Conservation (phyloP, 2,888 invertebrate genomes). For the Ectemnius lituratus region DNA sequence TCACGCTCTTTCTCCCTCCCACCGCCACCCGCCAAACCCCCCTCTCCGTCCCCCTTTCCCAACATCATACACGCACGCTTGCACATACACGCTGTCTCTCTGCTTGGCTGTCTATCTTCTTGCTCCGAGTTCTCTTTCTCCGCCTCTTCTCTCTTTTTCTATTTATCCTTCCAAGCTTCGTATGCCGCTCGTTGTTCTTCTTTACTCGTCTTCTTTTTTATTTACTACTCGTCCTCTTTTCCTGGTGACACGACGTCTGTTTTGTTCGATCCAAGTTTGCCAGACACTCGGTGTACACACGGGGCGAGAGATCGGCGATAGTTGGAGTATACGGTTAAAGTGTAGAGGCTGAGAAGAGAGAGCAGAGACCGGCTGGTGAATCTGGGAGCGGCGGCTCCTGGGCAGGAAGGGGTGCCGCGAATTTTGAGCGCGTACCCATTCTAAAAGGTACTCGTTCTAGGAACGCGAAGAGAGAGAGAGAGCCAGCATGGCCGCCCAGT, state of each 20-base stretch:
- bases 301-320: too few relatives aligned
- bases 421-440: conserved; percentile 47
- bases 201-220: neutral
- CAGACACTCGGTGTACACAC: neutral
- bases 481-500: conserved; percentile 68
- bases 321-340: too few relatives aligned
- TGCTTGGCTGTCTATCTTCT: neutral
- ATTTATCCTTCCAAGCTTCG: neutral
- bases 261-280: too few relatives aligned
- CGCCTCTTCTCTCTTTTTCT: conserved; percentile 10
- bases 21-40: conserved; percentile 9
- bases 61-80: too few relatives aligned
- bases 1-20: conserved; percentile 17
- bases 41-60: neutral
- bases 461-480: conserved; percentile 54
- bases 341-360: too few relatives aligned
- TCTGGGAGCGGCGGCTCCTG: conserved; percentile 17
- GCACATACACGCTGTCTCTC: neutral
- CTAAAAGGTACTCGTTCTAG: conserved; percentile 57
- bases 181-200: conserved; percentile 14
- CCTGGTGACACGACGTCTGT: too few relatives aligned
- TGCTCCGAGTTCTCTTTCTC: neutral
- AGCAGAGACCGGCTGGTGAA: neutral
- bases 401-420: conserved; percentile 30
- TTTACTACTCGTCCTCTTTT: neutral